Conservation (phyloP, 2,797 vertebrate species). For the Avahi laniger region DNA sequence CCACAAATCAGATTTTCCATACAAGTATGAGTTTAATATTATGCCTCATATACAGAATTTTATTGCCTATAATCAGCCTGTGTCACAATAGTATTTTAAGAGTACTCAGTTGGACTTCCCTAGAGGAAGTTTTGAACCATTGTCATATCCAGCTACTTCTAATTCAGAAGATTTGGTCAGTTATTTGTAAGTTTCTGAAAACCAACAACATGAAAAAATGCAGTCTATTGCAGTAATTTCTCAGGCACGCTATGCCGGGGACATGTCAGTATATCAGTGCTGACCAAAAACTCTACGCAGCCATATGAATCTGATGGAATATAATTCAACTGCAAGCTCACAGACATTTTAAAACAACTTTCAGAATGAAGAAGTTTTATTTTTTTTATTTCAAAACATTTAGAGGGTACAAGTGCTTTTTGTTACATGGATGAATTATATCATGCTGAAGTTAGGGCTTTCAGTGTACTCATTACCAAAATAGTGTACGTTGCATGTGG, state of each 20-base stretch:
- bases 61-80: conserved; percentile 73
- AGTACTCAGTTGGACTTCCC: conserved; percentile 79
- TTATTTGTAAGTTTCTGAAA: conserved; percentile 79
- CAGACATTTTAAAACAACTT: conserved; percentile 79
- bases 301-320: conserved; percentile 70
- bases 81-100: conserved; percentile 69
- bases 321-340: conserved; percentile 72
- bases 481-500: too few species aligned
- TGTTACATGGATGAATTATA: too few species aligned
- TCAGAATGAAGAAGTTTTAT: conserved; percentile 81
- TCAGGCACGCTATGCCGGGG: conserved; percentile 77
- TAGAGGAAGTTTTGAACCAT: conserved; percentile 74
- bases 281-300: conserved; percentile 74
- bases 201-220: conserved; percentile 73
- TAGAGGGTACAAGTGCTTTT: too few species aligned
- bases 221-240: conserved; percentile 65
- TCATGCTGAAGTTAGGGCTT: too few species aligned
- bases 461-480: too few species aligned
- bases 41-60: conserved; percentile 77
- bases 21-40: conserved; percentile 81
- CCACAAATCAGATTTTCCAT: conserved; percentile 75
- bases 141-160: conserved; percentile 71
- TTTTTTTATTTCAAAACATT: too few species aligned
- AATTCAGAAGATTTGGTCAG: conserved; percentile 83
- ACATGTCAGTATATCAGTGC: conserved; percentile 81